Evolutionary conservation across 2,113 vertebrate species (phyloP).

Genomic region (Circaetus cinerascens): DNA sequence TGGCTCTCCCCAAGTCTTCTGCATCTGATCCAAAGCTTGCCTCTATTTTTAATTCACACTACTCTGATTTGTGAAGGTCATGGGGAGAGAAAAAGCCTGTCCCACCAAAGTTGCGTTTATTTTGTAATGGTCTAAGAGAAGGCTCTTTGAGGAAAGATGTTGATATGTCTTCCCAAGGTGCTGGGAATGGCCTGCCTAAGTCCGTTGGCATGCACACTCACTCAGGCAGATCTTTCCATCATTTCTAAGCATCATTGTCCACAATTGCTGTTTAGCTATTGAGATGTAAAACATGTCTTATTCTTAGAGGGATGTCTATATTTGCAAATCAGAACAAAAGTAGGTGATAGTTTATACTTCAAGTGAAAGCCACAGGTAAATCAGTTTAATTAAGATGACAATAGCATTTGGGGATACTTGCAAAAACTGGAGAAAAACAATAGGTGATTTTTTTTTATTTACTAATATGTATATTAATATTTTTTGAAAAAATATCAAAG

Average conservation of each 20-base stretch:
- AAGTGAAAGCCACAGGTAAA: neutral
- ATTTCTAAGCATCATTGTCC: neutral
- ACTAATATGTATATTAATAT: neutral
- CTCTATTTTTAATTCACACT: neutral
- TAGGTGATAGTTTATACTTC: neutral
- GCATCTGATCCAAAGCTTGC: neutral
- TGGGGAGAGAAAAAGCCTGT: neutral
- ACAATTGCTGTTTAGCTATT: neutral
- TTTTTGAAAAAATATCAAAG: neutral
- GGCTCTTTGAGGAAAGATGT: neutral
- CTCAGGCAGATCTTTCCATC: neutral
- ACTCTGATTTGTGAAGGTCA: neutral
- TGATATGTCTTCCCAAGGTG: neutral
- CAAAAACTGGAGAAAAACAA: neutral
- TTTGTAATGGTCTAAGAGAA: neutral
- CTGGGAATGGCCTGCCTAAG: neutral
- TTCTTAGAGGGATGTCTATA: neutral
- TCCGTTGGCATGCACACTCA: neutral
- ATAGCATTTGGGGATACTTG: neutral
- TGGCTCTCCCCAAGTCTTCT: neutral
- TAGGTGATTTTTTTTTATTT: neutral
- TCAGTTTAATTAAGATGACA: neutral
- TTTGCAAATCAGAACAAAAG: neutral
- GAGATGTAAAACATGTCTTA: neutral
- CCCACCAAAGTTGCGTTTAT: neutral